These are phyloP conservation scores for Coelopa pilipes DNA, from an alignment of 2,888 invertebrate species.

Conservation along the genomic window DNA sequence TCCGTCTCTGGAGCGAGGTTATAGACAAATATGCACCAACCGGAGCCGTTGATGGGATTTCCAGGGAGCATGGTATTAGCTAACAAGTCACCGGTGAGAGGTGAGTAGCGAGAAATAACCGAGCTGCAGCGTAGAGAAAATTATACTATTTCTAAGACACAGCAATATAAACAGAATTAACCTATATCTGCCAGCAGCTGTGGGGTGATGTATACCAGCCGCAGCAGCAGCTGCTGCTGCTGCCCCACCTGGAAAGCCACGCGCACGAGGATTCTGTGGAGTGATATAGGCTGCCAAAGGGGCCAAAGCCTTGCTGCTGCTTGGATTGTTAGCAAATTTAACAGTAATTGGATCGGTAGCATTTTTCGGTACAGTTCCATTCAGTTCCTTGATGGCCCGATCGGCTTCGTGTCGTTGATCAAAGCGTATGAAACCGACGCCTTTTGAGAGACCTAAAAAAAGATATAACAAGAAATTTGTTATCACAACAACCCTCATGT, in stretches of 20 bases:
- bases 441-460: conserved; percentile 84
- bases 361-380: conserved; percentile 90
- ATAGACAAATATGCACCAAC: conserved; percentile 88
- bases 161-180: conserved; percentile 37
- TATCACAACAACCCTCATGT: neutral
- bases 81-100: conserved; percentile 84
- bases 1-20: conserved; percentile 96
- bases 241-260: conserved; percentile 82
- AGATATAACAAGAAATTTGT: conserved; percentile 29
- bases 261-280: conserved; percentile 77
- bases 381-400: conserved; percentile 89
- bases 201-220: conserved; percentile 65
- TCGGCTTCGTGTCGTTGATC: conserved; percentile 94
- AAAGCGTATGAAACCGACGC: conserved; percentile 94
- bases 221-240: conserved; percentile 63
- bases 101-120: conserved; percentile 77
- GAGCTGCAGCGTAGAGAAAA: conserved; percentile 54
- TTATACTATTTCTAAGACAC: neutral
- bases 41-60: conserved; percentile 86
- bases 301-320: conserved; percentile 84
- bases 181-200: conserved; percentile 65
- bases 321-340: conserved; percentile 95
- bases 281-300: conserved; percentile 87
- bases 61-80: conserved; percentile 83
- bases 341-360: conserved; percentile 92